phyloP scores from a whole-genome alignment of 2,888 invertebrate genomes.

The Drosophila helvetica region DNA sequence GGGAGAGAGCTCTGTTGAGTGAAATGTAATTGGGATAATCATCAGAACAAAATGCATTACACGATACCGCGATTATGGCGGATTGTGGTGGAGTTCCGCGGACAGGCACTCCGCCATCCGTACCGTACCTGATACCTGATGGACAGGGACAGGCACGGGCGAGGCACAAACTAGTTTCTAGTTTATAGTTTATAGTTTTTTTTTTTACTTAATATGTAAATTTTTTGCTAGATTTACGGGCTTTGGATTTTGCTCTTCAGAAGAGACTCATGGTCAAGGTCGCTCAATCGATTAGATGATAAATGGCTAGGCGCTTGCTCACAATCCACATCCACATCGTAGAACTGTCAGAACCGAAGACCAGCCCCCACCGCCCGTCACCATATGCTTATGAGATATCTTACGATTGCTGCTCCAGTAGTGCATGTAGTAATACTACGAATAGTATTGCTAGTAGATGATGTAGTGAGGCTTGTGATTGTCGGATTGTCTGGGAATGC shows the following conservation, averaged over 20 bases:
- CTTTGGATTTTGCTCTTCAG: constrained; percentile 33
- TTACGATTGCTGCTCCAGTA: neutral
- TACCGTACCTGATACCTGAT: neutral
- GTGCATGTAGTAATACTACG: no score
- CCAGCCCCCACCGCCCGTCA: neutral
- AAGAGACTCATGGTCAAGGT: constrained; percentile 71
- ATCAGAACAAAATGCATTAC: constrained; percentile 24
- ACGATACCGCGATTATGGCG: constrained; percentile 21
- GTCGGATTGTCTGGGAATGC: neutral
- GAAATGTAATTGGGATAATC: constrained; percentile 32
- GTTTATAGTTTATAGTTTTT: neutral
- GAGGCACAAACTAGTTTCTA: neutral
- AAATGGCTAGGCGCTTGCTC: constrained; percentile 2
- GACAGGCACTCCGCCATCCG: constrained; percentile 10
- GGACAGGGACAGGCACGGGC: neutral
- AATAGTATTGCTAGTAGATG: neutral
- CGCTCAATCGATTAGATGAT: constrained; percentile 41
- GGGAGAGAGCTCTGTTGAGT: constrained; percentile 3
- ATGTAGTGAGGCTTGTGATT: neutral
- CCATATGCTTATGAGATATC: neutral
- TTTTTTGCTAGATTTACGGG: neutral
- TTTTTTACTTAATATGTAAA: neutral
- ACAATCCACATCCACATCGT: neutral
- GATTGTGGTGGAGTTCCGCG: constrained; percentile 14
- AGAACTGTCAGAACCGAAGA: neutral